A percentile compares a stretch with the other conserved stretches of the same genome.
phyloP scores from a whole-genome alignment of 2,797 vertebrate genomes.

The Nyctibius grandis region DNA sequence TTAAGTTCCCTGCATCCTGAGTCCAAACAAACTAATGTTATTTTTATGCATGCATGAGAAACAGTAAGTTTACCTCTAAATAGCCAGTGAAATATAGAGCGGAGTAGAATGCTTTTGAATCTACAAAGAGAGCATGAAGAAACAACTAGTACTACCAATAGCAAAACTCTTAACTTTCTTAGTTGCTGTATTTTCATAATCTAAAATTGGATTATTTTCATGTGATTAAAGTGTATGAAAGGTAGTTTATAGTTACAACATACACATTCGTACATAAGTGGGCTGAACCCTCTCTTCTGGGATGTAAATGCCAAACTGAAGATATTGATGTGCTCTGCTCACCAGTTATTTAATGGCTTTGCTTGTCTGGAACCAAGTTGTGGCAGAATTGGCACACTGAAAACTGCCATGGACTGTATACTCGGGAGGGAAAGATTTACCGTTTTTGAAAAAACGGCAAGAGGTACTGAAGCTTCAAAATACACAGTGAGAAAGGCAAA shows the following conservation, averaged over 20 bases:
- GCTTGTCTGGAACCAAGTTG: neutral
- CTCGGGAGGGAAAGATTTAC: too few species aligned
- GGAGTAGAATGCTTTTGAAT: neutral
- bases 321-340: neutral
- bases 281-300: neutral
- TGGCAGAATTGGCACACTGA: neutral
- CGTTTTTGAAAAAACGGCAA: neutral
- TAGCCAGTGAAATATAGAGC: neutral
- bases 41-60: neutral
- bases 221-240: neutral
- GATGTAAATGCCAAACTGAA: neutral
- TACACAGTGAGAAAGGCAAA: neutral
- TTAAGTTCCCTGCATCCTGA: neutral
- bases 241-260: neutral
- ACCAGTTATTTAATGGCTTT: neutral
- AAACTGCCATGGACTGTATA: neutral
- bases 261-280: neutral
- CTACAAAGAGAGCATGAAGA: neutral
- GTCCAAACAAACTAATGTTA: neutral
- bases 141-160: neutral
- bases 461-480: neutral
- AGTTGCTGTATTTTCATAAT: neutral
- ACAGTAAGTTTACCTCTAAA: neutral
- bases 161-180: neutral
- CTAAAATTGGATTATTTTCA: neutral